Base-by-base conservation (phyloP, 1,140 invertebrate genomes). In the Pogonomyrmex californicus region DNA sequence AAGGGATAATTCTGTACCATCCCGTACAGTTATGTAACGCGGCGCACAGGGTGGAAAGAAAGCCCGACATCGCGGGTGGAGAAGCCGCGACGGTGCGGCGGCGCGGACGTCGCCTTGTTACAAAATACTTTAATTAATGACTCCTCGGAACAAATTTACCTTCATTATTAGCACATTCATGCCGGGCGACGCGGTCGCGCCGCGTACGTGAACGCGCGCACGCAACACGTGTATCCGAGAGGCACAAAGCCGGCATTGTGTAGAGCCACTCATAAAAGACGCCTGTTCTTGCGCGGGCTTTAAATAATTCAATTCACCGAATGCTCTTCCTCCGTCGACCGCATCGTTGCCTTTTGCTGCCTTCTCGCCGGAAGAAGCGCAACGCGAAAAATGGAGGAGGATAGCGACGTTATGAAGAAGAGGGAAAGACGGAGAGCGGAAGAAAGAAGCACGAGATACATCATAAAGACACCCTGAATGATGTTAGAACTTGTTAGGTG, bases 241-340 rank as follows among this genome's bases (percentile, higher is more conserved):
- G 90, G 89, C 89, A 95, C 93, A 95, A 95, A 94, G 94, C 91
- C 89, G 91, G 60, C 93, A 94, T 94, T 95, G 93, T 95, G 91
- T 79, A 87, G 81, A 38, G 81, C 89, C 87, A 87, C 91, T 94
- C 90, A 94, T 93, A 94, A 94, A 94, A 94, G 92, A 90, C 92
- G 92, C 91, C 93, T 94, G 92, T 95, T 93, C 92, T 93, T 94
- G 92, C 93, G 93, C 91, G 89, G 90, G 93, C 93, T 94, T 94
- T 92, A 94, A 95, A 95, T 95, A 94, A 95, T 95, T 95, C 94
- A 94, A 94, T 95, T 95, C 93, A 94, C 90, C 94, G 92, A 94
- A 95, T 93, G 92, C 91, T 83, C 79, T 91, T 91, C 91, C 85
- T 88, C 89, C 88, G 87, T 79, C 89, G 68, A 87, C 88, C 41